phyloP scores from a whole-genome alignment of 2,113 vertebrate genomes.

The Benitochromis conjunctus region DNA sequence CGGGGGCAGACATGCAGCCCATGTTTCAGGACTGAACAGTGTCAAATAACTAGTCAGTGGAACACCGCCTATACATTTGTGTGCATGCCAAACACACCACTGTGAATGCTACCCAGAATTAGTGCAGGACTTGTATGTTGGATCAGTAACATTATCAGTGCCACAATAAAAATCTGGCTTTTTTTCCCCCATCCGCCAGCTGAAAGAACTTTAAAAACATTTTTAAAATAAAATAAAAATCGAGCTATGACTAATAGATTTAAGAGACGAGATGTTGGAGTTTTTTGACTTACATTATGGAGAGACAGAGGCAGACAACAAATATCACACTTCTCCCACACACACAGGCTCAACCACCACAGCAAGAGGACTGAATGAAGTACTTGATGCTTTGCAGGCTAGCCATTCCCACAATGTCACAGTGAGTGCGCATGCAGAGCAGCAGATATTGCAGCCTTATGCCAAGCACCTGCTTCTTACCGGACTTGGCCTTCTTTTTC shows the following conservation, averaged over 20 bases:
- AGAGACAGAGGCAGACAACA: conserved; percentile 10
- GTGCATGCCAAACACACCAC: not conserved
- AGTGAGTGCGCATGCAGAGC: conserved; percentile 59
- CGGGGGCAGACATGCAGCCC: not conserved
- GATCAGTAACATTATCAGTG: not conserved
- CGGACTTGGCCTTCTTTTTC: conserved; percentile 85
- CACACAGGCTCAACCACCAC: conserved; percentile 56
- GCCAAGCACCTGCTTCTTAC: conserved; percentile 71
- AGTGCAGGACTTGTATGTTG: not conserved
- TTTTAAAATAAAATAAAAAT: not conserved
- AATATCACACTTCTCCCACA: conserved; percentile 44
- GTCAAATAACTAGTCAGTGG: not conserved
- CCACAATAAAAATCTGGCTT: not conserved
- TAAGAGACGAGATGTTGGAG: not conserved
- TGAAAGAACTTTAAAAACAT: not conserved
- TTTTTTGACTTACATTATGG: not conserved
- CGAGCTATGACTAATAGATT: not conserved
- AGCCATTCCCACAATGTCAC: conserved; percentile 28
- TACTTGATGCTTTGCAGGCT: conserved; percentile 27
- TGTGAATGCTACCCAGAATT: not conserved
- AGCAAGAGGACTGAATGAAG: conserved; percentile 53
- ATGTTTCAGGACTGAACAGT: not conserved
- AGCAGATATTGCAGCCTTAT: conserved; percentile 9
- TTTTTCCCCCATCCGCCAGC: not conserved
- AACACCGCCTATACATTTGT: not conserved